Evolutionary conservation across 2,888 invertebrate genomes (phyloP), one percentile per base, ranked within the genome.

Genomic region (Drosophila yooni): DNA sequence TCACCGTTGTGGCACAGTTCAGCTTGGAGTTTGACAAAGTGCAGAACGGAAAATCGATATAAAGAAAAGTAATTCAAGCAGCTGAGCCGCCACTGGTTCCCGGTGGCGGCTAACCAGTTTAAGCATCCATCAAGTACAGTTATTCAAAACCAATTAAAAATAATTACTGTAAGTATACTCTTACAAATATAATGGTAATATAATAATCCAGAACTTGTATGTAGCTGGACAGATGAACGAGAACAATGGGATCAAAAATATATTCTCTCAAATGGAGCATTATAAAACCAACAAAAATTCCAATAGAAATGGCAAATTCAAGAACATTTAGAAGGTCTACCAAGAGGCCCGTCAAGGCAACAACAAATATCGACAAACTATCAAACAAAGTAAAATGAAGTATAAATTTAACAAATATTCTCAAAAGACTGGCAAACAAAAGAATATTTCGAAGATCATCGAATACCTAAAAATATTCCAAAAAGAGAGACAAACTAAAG

Each of bases 1-100:
- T 88, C 88, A 33, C 29, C 67, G 62, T 57, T 59, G 13, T 60
- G 51, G 58, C 77, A 82, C 88, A 89, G 86, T 87, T 76, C 63
- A 48, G 34, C 66, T 67, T 48, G 25, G 51, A 72, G 65, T 71
- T 57, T 52, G 13, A 57, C 43, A 18, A 67, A 76, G 86, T 81
- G 64, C 57, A 64, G 81, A 74, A 51, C 70, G 25, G 40, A 61
- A 40, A 27, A 56, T 33, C 31, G 40, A 59, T 46, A 21, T 36
- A 27, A 64, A 18, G 1, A 13, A 62, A 43, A 33, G 15, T 18
- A 43, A 51, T 34, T 70, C 15, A 48, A 29, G 46, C 58, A 13
- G 70, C 59, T 31, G 27, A 58, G 88, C 86, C 88, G 87, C 72
- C 89, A 59, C 84, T 56, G 38, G 3, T 2, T 52, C n/a, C 10